These are phyloP conservation scores for Perizoma affinitatum DNA, from an alignment of 2,888 invertebrate genomes.

Conservation along the genomic window DNA sequence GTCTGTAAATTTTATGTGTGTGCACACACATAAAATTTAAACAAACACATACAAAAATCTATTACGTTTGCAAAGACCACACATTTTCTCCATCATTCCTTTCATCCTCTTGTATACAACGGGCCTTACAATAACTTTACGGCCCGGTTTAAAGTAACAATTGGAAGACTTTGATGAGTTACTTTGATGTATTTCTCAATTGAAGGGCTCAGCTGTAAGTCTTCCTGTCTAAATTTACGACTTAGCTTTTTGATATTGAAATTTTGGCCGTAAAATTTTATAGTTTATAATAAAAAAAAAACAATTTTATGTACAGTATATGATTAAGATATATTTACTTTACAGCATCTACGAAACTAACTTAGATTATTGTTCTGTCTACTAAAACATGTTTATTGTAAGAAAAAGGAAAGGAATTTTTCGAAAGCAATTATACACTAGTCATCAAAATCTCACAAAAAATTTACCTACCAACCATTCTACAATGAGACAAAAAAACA, in stretches of 20 bases:
- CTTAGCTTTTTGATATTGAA: conserved; percentile 26
- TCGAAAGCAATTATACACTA: conserved; percentile 27
- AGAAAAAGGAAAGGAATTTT: conserved; percentile 11
- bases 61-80: conserved; percentile 20
- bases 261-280: conserved; percentile 25
- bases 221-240: conserved; percentile 24
- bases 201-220: conserved; percentile 24
- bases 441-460: conserved; percentile 40
- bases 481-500: conserved; percentile 51
- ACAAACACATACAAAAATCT: conserved; percentile 15
- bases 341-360: too few species aligned
- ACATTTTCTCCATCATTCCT: conserved; percentile 16
- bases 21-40: too few species aligned
- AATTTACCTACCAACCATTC: conserved; percentile 55
- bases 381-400: background rate
- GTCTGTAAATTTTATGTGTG: too few species aligned
- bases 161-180: conserved; percentile 31
- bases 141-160: conserved; percentile 27
- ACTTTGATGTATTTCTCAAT: conserved; percentile 32
- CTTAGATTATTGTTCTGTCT: too few species aligned
- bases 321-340: too few species aligned
- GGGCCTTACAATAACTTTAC: conserved; percentile 26
- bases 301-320: conserved; percentile 6
- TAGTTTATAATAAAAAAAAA: conserved; percentile 8
- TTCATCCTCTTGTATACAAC: conserved; percentile 23